A percentile compares a stretch with the other conserved stretches of the same genome.
These are phyloP conservation scores for Cromileptes altivelis DNA, from an alignment of 2,113 vertebrate species.

Conservation along the genomic window DNA sequence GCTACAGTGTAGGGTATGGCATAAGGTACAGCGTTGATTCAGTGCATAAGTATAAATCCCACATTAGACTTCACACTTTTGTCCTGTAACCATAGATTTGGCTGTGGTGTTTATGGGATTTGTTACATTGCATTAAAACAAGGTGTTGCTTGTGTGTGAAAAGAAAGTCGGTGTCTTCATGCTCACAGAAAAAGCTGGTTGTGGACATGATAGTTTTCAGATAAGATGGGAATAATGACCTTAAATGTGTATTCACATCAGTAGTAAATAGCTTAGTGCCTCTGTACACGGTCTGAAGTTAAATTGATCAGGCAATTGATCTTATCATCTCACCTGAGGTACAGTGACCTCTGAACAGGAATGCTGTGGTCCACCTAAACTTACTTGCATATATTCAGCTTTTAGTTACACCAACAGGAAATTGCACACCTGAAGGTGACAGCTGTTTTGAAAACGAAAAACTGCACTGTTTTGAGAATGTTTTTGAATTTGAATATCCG, in stretches of 20 bases:
- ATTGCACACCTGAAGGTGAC: not conserved
- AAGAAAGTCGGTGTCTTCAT: not conserved
- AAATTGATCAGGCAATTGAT: constrained; percentile 21
- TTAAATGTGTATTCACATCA: constrained; percentile 26
- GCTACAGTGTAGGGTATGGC: too few relatives aligned
- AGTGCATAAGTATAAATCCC: too few relatives aligned
- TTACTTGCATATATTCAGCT: not conserved
- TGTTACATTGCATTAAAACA: not conserved
- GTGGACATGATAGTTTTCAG: not conserved
- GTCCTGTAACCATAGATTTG: not conserved
- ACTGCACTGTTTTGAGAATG: not conserved
- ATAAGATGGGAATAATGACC: not conserved
- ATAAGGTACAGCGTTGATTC: too few relatives aligned
- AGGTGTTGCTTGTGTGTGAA: not conserved
- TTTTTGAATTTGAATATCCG: not conserved
- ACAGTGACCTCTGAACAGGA: not conserved
- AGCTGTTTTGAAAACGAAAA: not conserved
- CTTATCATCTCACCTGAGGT: not conserved
- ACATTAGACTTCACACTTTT: not conserved
- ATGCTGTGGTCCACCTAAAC: not conserved
- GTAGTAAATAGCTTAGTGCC: constrained; percentile 35
- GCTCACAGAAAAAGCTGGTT: not conserved
- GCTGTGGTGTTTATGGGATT: not conserved
- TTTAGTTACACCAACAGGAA: not conserved
- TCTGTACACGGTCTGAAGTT: constrained; percentile 14